Base-by-base conservation (phyloP, 2,888 invertebrate genomes). In the Pristionchus mayeri region DNA sequence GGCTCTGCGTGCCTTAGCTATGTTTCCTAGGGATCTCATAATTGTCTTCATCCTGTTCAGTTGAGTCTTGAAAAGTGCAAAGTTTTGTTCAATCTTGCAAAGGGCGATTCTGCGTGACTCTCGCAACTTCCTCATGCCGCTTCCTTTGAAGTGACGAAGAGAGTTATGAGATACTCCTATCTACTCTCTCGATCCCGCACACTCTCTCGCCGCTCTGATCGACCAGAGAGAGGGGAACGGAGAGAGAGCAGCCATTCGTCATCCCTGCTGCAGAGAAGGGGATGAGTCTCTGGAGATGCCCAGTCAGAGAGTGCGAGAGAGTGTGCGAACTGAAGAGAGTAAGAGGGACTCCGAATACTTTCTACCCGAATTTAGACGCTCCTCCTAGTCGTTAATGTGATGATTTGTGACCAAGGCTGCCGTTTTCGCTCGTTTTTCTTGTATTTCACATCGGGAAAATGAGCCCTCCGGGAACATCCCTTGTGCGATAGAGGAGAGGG, bases 271-370 rank as follows among this genome's bases (percentile, higher is more conserved):
- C n/a, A n/a, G n/a, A n/a, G n/a, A n/a, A n/a, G n/a, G n/a, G n/a
- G n/a, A n/a, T n/a, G n/a, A n/a, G n/a, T n/a, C n/a, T n/a, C n/a
- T n/a, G n/a, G n/a, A n/a, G n/a, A 44, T 44, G 44, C 6, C 7
- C 6, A 44, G 30, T 60, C 30, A 60, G 27, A 60, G 27, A 27
- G 9, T 9, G 16, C 30, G 60, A 60, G 57, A 57, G 2, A 57
- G 24, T 57, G 57, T 57, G 57, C 57, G 57, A 57, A 57, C 11
- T 57, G 57, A 24, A n/a, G 57, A 57, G 57, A 57, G 57, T 27
- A 11, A 6, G 7, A 0, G 52, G 18, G 52, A 4, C 54, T 54
- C 54, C n/a, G 24, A 54, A 54, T 24, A 54, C 24, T 24, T n/a
- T n/a, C 54, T 54, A 24, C 54, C 54, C 54, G 54, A 54, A 54